phyloP scores from a whole-genome alignment of 2,797 vertebrate species.

The Pangasius macronema region DNA sequence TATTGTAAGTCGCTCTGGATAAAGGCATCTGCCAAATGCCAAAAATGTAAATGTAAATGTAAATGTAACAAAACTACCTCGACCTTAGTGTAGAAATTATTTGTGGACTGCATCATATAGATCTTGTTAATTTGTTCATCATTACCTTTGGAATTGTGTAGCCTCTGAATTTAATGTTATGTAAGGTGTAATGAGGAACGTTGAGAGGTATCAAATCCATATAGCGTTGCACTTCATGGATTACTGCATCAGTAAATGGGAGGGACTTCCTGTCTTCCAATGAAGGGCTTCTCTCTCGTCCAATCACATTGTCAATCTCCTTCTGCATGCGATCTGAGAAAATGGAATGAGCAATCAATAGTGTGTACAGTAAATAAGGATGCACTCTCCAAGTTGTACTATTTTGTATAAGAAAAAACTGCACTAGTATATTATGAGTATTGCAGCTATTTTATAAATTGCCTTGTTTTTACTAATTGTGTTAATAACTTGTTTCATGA shows the following conservation, averaged over 20 bases:
- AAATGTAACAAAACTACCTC: background rate
- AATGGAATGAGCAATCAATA: background rate
- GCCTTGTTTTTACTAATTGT: background rate
- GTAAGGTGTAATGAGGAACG: constrained; percentile 66
- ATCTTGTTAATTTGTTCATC: background rate
- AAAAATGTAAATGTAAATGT: too few species aligned
- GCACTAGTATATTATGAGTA: background rate
- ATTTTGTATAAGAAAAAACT: background rate
- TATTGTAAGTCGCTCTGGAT: too few species aligned
- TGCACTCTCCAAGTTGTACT: background rate
- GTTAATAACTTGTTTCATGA: background rate
- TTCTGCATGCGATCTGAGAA: constrained; percentile 58
- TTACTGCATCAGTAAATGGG: constrained; percentile 76
- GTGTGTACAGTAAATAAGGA: background rate
- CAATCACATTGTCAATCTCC: constrained; percentile 72
- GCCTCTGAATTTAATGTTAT: constrained; percentile 69
- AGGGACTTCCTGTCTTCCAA: constrained; percentile 73
- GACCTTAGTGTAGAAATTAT: background rate
- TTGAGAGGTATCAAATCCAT: constrained; percentile 70
- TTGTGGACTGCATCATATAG: background rate
- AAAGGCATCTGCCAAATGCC: too few species aligned
- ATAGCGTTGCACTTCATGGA: constrained; percentile 74
- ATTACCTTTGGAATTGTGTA: constrained; percentile 70
- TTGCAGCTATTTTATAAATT: background rate
- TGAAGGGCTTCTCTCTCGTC: constrained; percentile 53